Conservation (phyloP, 53 echinoderm and acorn worm species). For the Arbacia lixula region DNA sequence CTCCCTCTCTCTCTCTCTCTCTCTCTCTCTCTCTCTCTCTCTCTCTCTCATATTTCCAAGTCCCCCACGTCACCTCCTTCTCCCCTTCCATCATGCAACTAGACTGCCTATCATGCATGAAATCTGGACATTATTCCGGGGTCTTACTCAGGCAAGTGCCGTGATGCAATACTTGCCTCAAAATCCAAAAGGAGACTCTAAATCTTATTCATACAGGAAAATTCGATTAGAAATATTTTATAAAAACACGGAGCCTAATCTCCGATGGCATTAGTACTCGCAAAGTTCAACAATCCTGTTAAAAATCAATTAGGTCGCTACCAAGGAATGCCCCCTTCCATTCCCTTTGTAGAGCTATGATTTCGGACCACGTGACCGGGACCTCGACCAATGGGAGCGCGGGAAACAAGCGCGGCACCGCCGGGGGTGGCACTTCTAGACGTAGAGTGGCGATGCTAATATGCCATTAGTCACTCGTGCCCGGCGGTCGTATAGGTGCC, state of each 20-base stretch:
- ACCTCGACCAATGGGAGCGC: slow-evolving; percentile 11
- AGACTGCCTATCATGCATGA: too few species aligned
- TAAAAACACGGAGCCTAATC: slow-evolving; percentile 17
- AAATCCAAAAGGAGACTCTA: too few species aligned
- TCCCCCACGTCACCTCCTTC: too few species aligned
- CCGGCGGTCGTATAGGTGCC: not conserved
- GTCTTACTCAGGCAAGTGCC: too few species aligned
- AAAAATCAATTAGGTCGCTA: slow-evolving; percentile 40
- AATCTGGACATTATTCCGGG: too few species aligned
- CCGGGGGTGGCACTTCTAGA: slow-evolving; percentile 45
- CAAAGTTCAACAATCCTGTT: slow-evolving; percentile 49
- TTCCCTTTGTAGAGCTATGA: slow-evolving; percentile 1
- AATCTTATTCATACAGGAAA: too few species aligned
- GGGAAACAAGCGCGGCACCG: slow-evolving; percentile 21
- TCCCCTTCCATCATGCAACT: too few species aligned
- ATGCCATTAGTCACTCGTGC: slow-evolving; percentile 41
- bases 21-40: too few species aligned
- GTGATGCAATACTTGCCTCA: too few species aligned
- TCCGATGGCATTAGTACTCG: slow-evolving; percentile 41
- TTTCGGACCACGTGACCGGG: slow-evolving; percentile 25
- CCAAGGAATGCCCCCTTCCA: slow-evolving; percentile 11
- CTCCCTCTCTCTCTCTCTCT: too few species aligned
- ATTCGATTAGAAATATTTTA: not conserved
- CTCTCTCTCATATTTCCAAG: too few species aligned
- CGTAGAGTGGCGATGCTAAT: slow-evolving; percentile 56